phyloP scores from a whole-genome alignment of 1,140 invertebrate species.

The Medauroidea extradentata region DNA sequence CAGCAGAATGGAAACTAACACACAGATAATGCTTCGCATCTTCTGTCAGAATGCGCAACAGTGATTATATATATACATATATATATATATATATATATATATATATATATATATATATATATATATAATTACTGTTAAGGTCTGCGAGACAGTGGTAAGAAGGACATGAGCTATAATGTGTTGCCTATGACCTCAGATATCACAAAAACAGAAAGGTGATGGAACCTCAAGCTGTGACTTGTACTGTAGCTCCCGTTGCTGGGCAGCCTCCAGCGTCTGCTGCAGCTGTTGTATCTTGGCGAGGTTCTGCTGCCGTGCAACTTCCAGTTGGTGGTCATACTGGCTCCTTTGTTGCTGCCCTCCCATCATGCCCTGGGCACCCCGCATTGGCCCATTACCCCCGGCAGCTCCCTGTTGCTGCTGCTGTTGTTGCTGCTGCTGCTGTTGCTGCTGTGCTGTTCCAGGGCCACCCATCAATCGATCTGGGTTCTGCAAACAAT shows the following conservation, averaged over 20 bases:
- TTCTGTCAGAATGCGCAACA: too few species aligned
- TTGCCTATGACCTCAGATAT: too few species aligned
- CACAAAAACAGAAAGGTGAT: too few species aligned
- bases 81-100: too few species aligned
- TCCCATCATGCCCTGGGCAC: conserved; percentile 41
- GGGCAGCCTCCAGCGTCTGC: conserved; percentile 67
- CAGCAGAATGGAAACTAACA: too few species aligned
- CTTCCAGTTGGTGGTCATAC: conserved; percentile 49
- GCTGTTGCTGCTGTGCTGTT: conserved; percentile 2
- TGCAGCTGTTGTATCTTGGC: conserved; percentile 61
- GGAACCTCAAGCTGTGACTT: conserved; percentile 66
- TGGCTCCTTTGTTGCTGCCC: conserved; percentile 41
- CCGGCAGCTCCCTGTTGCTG: conserved; percentile 6
- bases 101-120: too few species aligned
- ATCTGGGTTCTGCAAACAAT: conserved; percentile 7
- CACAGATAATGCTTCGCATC: too few species aligned
- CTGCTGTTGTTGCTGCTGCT: conserved; percentile 12
- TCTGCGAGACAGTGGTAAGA: too few species aligned
- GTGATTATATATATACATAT: too few species aligned
- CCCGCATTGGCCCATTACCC: neutral
- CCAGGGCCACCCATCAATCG: conserved; percentile 5
- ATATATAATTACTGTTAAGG: too few species aligned
- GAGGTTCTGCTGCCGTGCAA: conserved; percentile 63
- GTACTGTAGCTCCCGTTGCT: conserved; percentile 70
- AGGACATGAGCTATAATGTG: too few species aligned